Percentiles rank a stretch among this genome's conserved stretches.
phyloP scores from a whole-genome alignment of 2,888 invertebrate species.

The Parnassius glacialis region DNA sequence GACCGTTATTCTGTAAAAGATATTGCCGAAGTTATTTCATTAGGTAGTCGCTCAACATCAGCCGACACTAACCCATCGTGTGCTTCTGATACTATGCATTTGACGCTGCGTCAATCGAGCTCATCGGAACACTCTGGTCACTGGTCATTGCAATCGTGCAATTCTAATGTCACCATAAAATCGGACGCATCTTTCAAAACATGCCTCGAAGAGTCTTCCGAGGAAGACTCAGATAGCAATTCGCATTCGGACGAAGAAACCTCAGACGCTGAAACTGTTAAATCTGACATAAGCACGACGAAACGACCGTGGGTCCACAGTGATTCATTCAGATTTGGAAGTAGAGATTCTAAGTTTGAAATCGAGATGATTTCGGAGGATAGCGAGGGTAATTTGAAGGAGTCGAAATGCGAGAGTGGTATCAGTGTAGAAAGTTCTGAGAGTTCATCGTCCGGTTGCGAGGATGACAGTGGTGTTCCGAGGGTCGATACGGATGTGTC shows the following conservation, averaged over 20 bases:
- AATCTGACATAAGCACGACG: slow-evolving; percentile 64
- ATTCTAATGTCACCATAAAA: slow-evolving; percentile 66
- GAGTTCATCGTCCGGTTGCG: slow-evolving; percentile 64
- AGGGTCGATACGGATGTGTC: slow-evolving; percentile 56
- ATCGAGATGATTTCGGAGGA: slow-evolving; percentile 51
- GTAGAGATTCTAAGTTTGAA: slow-evolving; percentile 45
- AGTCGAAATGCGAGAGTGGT: slow-evolving; percentile 65
- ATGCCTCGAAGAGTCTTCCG: slow-evolving; percentile 66
- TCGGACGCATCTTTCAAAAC: slow-evolving; percentile 69
- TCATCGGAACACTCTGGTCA: slow-evolving; percentile 75
- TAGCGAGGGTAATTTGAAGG: slow-evolving; percentile 46
- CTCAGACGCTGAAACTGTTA: slow-evolving; percentile 70
- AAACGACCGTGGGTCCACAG: slow-evolving; percentile 74
- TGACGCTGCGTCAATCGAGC: slow-evolving; percentile 63
- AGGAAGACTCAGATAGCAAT: slow-evolving; percentile 63
- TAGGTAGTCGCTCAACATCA: slow-evolving; percentile 56
- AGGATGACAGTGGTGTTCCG: slow-evolving; percentile 70
- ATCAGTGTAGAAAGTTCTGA: slow-evolving; percentile 63
- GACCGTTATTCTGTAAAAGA: slow-evolving; percentile 70
- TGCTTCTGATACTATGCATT: slow-evolving; percentile 61
- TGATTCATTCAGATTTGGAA: slow-evolving; percentile 68
- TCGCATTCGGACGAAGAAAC: slow-evolving; percentile 68
- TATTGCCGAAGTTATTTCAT: slow-evolving; percentile 67
- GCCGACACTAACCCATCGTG: slow-evolving; percentile 56
- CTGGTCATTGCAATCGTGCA: slow-evolving; percentile 69